Evolutionary conservation across 2,797 vertebrate species (phyloP).

Genomic region (Melanotaenia boesemani): DNA sequence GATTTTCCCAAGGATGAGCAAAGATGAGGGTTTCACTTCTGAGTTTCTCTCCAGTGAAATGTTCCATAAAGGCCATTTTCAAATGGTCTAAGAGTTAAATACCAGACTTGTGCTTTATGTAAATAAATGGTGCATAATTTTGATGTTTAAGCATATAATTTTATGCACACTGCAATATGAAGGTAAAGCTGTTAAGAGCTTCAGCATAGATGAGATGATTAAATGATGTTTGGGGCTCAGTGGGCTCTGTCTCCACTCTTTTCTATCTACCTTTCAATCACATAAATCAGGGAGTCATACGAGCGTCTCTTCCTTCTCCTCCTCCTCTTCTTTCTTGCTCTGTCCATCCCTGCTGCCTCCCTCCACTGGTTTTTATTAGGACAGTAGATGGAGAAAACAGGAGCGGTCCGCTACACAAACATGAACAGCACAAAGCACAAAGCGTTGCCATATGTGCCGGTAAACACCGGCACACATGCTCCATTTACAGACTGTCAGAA

Average conservation of each 20-base stretch:
- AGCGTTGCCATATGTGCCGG: conserved; percentile 59
- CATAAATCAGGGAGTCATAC: conserved; percentile 72
- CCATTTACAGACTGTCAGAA: conserved; percentile 45
- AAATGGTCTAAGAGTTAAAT: not conserved
- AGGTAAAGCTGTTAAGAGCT: conserved; percentile 13
- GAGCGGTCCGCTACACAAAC: conserved; percentile 18
- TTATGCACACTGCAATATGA: not conserved
- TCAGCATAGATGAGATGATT: conserved; percentile 36
- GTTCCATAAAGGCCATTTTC: not conserved
- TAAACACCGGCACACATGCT: conserved; percentile 33
- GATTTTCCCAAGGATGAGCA: not conserved
- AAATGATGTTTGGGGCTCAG: conserved; percentile 37
- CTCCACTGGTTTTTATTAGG: conserved; percentile 76
- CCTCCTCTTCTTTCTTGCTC: conserved; percentile 17
- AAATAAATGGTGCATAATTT: conserved; percentile 1
- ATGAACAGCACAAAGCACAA: not conserved
- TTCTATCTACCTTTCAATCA: conserved; percentile 31
- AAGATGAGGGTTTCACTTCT: not conserved
- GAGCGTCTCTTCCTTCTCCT: conserved; percentile 62
- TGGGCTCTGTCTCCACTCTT: conserved; percentile 28
- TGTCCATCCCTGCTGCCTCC: conserved; percentile 56
- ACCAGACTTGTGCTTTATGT: not conserved
- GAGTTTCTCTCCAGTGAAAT: not conserved
- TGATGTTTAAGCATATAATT: conserved; percentile 4
- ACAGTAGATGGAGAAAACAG: conserved; percentile 77